Percentiles rank a stretch among this genome's conserved stretches.
Evolutionary conservation across 2,797 vertebrate genomes (phyloP).

Genomic region (Gymnocypris eckloni): DNA sequence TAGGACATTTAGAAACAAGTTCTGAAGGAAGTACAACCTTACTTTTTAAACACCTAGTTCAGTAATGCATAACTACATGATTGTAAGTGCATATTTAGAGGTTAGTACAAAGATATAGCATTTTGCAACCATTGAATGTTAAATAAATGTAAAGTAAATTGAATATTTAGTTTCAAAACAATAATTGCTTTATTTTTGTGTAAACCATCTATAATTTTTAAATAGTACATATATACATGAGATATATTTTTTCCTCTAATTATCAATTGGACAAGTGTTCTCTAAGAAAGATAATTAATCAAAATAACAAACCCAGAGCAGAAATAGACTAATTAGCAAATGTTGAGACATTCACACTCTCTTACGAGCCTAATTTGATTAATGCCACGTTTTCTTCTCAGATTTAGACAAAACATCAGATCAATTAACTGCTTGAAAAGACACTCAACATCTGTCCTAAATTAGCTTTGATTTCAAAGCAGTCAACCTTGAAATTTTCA

Average conservation of each 20-base stretch:
- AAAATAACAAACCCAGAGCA: slow-evolving; percentile 56
- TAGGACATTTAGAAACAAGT: neutral
- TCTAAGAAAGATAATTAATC: slow-evolving; percentile 53
- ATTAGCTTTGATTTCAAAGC: slow-evolving; percentile 61
- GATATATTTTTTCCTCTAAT: slow-evolving; percentile 29
- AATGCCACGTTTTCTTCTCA: slow-evolving; percentile 53
- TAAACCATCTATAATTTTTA: neutral
- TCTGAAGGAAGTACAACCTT: neutral
- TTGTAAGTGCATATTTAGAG: neutral
- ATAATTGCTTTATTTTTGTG: neutral
- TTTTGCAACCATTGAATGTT: slow-evolving; percentile 2
- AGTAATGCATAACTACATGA: neutral
- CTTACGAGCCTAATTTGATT: slow-evolving; percentile 63
- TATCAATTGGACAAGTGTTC: slow-evolving; percentile 48
- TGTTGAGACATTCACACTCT: slow-evolving; percentile 55
- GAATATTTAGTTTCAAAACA: neutral
- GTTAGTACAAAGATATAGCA: neutral
- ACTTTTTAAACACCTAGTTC: neutral
- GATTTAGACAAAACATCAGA: slow-evolving; percentile 55
- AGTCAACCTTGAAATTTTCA: slow-evolving; percentile 56
- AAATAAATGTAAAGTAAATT: neutral
- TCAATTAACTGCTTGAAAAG: slow-evolving; percentile 63
- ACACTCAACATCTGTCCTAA: slow-evolving; percentile 60
- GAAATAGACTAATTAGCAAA: slow-evolving; percentile 61
- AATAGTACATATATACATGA: neutral